Evolutionary conservation across 2,888 invertebrate genomes (phyloP), one percentile per base, ranked within the genome.

Genomic region (Sthenelais limicola): DNA sequence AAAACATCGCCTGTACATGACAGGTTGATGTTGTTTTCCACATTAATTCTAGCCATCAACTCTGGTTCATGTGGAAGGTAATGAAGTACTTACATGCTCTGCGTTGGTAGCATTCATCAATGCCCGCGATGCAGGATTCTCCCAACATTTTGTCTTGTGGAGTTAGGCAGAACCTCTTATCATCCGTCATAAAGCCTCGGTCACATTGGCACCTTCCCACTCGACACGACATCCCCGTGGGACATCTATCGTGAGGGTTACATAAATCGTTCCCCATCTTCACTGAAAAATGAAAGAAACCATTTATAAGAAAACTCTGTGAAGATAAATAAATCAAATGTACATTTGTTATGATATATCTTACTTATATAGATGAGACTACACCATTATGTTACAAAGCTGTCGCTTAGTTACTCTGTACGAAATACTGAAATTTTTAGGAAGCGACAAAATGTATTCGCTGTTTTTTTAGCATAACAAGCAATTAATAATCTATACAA

Each of bases 21-120:
- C n/a, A n/a, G n/a, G n/a, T n/a, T n/a, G n/a, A n/a, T n/a, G n/a
- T n/a, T n/a, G n/a, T n/a, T n/a, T n/a, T n/a, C 24, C n/a, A 48
- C n/a, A 2, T 48, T 3, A 9, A 21, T 43, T 15, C 9, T 43
- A 9, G 9, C 43, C 43, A 43, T 12, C 9, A 43, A 43, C 15
- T 12, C 43, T 43, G 43, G 9, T 43, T 43, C 9, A 15, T 12
- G 43, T 43, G 15, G n/a, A 48, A 21, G 9, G 9, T 48, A 48
- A 48, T 48, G 48, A 48, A 43, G 15, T 62, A 62, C 62, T 62
- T 62, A 62, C 62, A 62, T 12, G 62, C 43, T 5, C 62, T 18
- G 5, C 62, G 35, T 43, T 62, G 62, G 62, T 62, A 62, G 62
- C 62, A 62, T 18, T 35, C 43, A 43, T 62, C 62, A 24, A 35